These are phyloP conservation scores for Drosophila virilis DNA, from an alignment of 1,140 invertebrate genomes.

Conservation along the genomic window DNA sequence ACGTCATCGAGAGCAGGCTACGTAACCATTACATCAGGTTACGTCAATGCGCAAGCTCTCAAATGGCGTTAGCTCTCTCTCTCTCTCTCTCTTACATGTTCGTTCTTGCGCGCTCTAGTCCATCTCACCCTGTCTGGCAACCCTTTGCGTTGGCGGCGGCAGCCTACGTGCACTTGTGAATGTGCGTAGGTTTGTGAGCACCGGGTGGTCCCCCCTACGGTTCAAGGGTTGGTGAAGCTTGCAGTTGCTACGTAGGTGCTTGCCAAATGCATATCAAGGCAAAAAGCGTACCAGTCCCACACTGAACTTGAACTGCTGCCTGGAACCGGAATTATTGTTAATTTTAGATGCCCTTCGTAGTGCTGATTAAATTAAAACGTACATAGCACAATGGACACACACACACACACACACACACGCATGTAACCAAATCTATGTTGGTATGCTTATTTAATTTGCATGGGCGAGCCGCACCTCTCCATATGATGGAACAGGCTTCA, in stretches of 20 bases:
- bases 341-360: conserved; percentile 63
- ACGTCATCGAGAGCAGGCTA: conserved; percentile 59
- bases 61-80: conserved; percentile 4
- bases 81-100: background rate
- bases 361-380: conserved; percentile 59
- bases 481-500: conserved; percentile 32
- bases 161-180: conserved; percentile 57
- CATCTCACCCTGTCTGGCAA: conserved; percentile 27
- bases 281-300: conserved; percentile 25
- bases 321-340: conserved; percentile 57
- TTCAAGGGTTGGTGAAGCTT: conserved; percentile 7
- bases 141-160: conserved; percentile 27
- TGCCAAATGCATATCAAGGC: conserved; percentile 62
- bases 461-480: conserved; percentile 34
- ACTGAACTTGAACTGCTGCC: conserved; percentile 67
- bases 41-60: conserved; percentile 63
- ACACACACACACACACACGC: background rate
- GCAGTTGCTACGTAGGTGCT: conserved; percentile 48
- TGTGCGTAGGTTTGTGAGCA: conserved; percentile 61
- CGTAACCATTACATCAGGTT: conserved; percentile 55
- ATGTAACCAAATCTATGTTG: background rate
- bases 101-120: conserved; percentile 4
- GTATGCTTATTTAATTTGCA: conserved; percentile 5
- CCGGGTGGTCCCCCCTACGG: conserved; percentile 5
- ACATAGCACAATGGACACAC: conserved; percentile 27